These are phyloP conservation scores for Illadopsis cleaveri DNA, from an alignment of 2,113 vertebrate species.

Conservation along the genomic window DNA sequence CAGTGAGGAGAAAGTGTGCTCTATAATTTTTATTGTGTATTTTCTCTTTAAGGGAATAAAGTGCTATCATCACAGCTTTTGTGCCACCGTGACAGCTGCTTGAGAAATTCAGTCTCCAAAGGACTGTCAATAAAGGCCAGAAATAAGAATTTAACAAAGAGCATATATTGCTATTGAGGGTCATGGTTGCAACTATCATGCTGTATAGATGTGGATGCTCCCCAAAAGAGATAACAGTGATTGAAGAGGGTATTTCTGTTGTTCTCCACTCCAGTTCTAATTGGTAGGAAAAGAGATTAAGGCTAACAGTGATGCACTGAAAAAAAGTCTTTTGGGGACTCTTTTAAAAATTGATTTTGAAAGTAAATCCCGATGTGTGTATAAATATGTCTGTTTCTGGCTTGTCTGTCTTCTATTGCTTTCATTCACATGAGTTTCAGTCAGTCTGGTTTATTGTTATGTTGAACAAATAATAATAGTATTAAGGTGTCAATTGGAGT, in stretches of 20 bases:
- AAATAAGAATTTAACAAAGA: constrained; percentile 33
- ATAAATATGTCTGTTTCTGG: not conserved
- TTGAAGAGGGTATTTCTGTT: constrained; percentile 11
- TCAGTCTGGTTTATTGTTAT: not conserved
- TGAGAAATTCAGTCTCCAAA: not conserved
- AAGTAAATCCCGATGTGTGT: not conserved
- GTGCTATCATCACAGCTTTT: not conserved
- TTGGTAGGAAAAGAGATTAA: not conserved
- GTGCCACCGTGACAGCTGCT: not conserved
- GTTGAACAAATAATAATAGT: not conserved
- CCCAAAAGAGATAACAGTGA: not conserved
- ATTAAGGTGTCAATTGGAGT: not conserved
- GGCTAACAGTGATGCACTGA: not conserved
- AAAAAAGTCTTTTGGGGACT: not conserved
- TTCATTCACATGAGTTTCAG: not conserved
- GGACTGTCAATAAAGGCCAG: not conserved
- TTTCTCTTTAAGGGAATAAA: not conserved
- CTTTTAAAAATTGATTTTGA: constrained; percentile 24
- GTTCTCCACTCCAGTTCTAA: not conserved
- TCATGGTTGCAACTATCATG: not conserved
- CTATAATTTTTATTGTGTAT: not conserved
- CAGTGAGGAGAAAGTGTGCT: not conserved
- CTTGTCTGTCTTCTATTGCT: not conserved
- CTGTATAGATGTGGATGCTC: not conserved
- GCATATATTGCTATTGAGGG: constrained; percentile 6